Base-by-base conservation (phyloP, 1,140 invertebrate genomes). In the Dufourea novaeangliae region DNA sequence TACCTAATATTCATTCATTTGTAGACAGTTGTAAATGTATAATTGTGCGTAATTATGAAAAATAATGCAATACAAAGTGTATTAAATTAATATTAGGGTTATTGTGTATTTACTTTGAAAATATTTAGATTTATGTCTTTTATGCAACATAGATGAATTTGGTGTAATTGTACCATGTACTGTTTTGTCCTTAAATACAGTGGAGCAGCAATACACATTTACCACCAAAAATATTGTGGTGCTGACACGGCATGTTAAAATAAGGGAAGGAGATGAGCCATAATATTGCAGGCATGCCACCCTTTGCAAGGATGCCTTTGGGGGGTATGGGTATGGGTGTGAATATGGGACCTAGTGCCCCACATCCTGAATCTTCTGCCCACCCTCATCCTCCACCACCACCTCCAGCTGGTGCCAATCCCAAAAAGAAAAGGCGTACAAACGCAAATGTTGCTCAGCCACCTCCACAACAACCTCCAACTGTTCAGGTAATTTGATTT, bases 401-500 rank as follows among this genome's bases (percentile, higher is more conserved):
- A 82, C 88, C 91, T 78, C 92, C 94, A 41, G 90, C 93, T 59
- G 92, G 93, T 79, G 93, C 92, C 20, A 93, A 93, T 86, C 94
- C 94, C n/a, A 95, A 95, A 85, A 95, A 95, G 84, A 95, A 95
- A 79, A 86, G 94, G 81, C 90, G 94, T 54, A 94, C 94, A 11
- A 93, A 92, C 77, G 89, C 93, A 27, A 92, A 90, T 63, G 90
- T 92, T 67, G 88, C 91, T 59, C 92, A 93, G 76, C 89, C 91
- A 75, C 84, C 92, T 25, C 92, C 93, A 37, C 93, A 94, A 67
- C 93, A 93, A 76, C 92, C 93, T 34, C 92, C 93, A 20, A 90
- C 93, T 70, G 91, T 93, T 63, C 92, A 93, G 89, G 91, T 92
- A 88, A 29, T 0, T 37, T 29, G 5, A 2, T n/a, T 11, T 12